A percentile compares a stretch with the other conserved stretches of the same genome.
phyloP scores from a whole-genome alignment of 37 sponge, comb jelly and placozoan species.

The Crambe crambe region DNA sequence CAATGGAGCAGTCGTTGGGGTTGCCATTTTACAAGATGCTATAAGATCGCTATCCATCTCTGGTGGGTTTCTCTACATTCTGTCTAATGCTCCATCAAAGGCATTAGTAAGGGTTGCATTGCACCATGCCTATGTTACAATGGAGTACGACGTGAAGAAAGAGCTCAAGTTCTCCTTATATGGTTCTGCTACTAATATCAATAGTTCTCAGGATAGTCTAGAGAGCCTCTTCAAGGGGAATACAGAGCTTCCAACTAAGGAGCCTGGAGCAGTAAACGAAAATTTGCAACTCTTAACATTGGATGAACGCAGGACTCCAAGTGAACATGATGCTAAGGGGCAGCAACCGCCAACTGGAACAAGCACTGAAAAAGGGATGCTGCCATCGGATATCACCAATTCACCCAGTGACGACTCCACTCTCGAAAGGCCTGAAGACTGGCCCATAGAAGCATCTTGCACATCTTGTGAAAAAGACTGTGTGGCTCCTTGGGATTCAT shows the following conservation, averaged over 20 bases:
- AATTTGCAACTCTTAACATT: too few relatives aligned
- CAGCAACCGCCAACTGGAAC: too few relatives aligned
- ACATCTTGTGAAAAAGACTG: too few relatives aligned
- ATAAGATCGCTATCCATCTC: conserved; percentile 18
- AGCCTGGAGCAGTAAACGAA: too few relatives aligned
- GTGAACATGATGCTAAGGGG: too few relatives aligned
- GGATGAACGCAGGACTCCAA: too few relatives aligned
- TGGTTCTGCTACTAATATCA: neutral
- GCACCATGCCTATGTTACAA: conserved; percentile 9
- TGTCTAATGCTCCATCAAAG: neutral
- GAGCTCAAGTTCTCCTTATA: neutral
- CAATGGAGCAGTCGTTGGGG: conserved; percentile 17
- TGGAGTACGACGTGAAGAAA: neutral
- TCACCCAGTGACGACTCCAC: too few relatives aligned
- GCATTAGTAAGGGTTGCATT: conserved; percentile 34
- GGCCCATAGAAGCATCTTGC: too few relatives aligned
- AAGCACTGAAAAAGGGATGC: too few relatives aligned
- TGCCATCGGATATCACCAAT: too few relatives aligned
- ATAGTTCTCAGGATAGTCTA: neutral
- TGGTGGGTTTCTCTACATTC: conserved; percentile 41
- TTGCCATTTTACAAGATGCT: conserved; percentile 5
- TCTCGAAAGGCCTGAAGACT: too few relatives aligned
- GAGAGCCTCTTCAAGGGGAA: neutral
- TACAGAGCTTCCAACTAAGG: neutral
- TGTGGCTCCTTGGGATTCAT: too few relatives aligned